Conservation (phyloP, 2,888 invertebrate genomes). For the Timandra comae region DNA sequence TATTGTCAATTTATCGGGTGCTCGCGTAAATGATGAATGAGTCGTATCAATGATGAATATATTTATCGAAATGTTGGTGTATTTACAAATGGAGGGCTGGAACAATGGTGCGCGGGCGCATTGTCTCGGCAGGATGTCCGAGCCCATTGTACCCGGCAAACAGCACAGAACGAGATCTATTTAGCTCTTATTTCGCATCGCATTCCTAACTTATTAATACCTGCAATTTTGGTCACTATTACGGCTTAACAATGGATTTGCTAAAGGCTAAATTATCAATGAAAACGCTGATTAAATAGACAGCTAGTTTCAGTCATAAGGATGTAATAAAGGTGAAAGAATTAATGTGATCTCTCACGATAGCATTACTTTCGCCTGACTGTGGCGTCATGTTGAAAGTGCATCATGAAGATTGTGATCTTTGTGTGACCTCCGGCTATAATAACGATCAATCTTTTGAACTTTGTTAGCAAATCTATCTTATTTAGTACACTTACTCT, state of each 20-base stretch:
- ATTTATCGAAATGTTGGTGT: conserved; percentile 48
- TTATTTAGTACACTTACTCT: too few species aligned
- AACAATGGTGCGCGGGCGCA: conserved; percentile 65
- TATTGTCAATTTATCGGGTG: background rate
- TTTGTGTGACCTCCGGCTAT: too few species aligned
- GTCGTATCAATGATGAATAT: conserved; percentile 27
- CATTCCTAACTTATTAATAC: conserved; percentile 20
- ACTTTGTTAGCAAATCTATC: too few species aligned
- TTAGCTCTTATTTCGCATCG: conserved; percentile 43
- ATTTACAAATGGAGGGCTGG: conserved; percentile 61
- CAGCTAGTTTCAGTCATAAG: too few species aligned
- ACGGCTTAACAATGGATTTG: too few species aligned
- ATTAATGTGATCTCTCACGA: conserved; percentile 19
- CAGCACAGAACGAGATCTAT: conserved; percentile 71
- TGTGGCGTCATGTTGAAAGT: conserved; percentile 17
- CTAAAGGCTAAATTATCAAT: too few species aligned
- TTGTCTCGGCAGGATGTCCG: conserved; percentile 73
- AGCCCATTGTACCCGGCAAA: conserved; percentile 65
- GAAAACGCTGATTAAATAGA: too few species aligned
- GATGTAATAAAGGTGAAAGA: conserved; percentile 1
- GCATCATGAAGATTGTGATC: conserved; percentile 17
- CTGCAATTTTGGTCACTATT: conserved; percentile 3
- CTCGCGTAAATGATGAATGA: too few species aligned
- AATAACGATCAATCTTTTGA: too few species aligned
- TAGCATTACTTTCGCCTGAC: conserved; percentile 18